Base-by-base conservation (phyloP, 2,888 invertebrate genomes). In the Ophonus ardosiacus region DNA sequence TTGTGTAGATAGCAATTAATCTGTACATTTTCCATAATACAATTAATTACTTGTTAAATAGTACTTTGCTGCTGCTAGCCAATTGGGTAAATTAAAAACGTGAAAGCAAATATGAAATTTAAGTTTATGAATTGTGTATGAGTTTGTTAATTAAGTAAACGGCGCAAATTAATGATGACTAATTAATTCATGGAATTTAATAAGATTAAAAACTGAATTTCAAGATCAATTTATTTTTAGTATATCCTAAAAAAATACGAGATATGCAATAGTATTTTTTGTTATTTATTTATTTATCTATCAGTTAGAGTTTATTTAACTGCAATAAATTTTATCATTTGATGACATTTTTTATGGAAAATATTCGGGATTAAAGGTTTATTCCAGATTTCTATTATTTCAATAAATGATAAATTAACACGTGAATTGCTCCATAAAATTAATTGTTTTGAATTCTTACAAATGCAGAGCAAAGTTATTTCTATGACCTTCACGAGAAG, bases 241-340 rank as follows among this genome's bases (percentile, higher is more conserved):
- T 59, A n/a, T 56, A 4, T 6, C 0, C 63, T 3, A 63, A 21
- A 63, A 18, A 63, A 21, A 63, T 17, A 59, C 8, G 1, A 24
- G 18, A 63, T 18, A 21, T 63, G 8, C 24, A 59, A 59, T 59
- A 63, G 10, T 31, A 31, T 68, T 68, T 68, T n/a, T n/a, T n/a
- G n/a, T n/a, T n/a, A n/a, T n/a, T n/a, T n/a, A n/a, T n/a, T n/a
- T n/a, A n/a, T n/a, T 38, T 24, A 31, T 24, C 61, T 79, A 79
- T 79, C 61, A 79, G 13, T 79, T 57, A n/a, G 6, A 59, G 59
- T 79, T 57, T 79, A 59, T 78, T 59, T 78, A 57, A 61, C 79
- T 79, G 38, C 38, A 59, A 8, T 31, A 59, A 59, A 31, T 40
- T 21, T 74, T 74, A 74, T 74, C 71, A 15, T 18, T 71, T 43